Conservation (phyloP, 2,113 vertebrate species). For the Python bivittatus region DNA sequence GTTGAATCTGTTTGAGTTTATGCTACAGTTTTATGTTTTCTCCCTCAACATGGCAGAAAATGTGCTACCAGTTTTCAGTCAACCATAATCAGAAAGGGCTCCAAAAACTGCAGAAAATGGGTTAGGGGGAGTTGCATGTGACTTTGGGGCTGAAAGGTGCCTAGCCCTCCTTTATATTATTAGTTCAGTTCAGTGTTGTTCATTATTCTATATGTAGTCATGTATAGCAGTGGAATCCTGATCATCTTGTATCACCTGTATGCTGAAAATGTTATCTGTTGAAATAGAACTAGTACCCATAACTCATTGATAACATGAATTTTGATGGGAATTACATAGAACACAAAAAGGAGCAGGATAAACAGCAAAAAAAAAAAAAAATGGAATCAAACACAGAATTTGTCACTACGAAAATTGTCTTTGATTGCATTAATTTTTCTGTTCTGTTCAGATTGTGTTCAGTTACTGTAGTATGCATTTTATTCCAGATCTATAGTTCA, state of each 20-base stretch:
- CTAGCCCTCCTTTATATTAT: not conserved
- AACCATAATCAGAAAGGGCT: not conserved
- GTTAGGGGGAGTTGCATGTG: not conserved
- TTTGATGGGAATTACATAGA: not conserved
- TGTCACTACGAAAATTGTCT: not conserved
- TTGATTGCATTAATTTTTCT: not conserved
- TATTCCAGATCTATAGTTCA: constrained; percentile 81
- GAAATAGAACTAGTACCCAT: not conserved
- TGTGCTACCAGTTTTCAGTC: not conserved
- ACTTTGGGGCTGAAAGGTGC: not conserved
- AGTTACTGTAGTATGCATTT: not conserved
- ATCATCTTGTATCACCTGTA: not conserved
- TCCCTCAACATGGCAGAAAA: not conserved
- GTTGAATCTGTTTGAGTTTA: not conserved
- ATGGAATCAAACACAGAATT: not conserved
- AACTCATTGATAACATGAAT: not conserved
- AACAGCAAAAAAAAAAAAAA: not conserved
- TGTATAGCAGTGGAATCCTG: too few species aligned
- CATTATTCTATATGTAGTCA: too few species aligned
- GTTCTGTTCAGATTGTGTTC: not conserved
- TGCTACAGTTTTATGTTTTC: not conserved
- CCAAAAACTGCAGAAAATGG: not conserved
- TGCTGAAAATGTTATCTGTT: not conserved
- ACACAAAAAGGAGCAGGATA: not conserved
- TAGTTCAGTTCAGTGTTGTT: not conserved